These are phyloP conservation scores for Eupeodes corollae DNA, from an alignment of 1,140 invertebrate species.

Conservation along the genomic window DNA sequence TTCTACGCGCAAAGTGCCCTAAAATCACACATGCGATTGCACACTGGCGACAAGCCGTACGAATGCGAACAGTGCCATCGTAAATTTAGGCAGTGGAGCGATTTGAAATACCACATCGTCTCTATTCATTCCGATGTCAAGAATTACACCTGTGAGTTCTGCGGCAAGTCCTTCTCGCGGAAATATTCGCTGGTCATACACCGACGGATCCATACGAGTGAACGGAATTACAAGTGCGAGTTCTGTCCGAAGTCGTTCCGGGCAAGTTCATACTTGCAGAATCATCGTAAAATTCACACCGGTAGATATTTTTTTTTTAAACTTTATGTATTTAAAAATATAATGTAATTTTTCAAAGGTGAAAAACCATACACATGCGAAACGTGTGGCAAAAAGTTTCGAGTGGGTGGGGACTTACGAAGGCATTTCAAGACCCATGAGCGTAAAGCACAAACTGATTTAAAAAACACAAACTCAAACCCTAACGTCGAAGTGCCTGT, in stretches of 20 bases:
- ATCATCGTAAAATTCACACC: slow-evolving; percentile 84
- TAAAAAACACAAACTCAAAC: too few species aligned
- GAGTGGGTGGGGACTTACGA: slow-evolving; percentile 77
- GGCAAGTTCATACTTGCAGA: slow-evolving; percentile 72
- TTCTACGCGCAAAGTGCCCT: slow-evolving; percentile 70
- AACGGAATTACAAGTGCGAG: slow-evolving; percentile 79
- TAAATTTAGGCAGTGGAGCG: slow-evolving; percentile 75
- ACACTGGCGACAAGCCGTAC: slow-evolving; percentile 69
- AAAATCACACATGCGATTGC: slow-evolving; percentile 59
- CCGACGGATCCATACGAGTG: slow-evolving; percentile 78
- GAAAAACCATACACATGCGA: slow-evolving; percentile 69
- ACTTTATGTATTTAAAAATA: not conserved
- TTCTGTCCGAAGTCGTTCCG: slow-evolving; percentile 71
- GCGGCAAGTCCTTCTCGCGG: slow-evolving; percentile 82
- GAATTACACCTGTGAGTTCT: slow-evolving; percentile 81
- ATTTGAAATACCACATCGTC: slow-evolving; percentile 79
- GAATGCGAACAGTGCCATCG: slow-evolving; percentile 63
- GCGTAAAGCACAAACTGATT: slow-evolving; percentile 9
- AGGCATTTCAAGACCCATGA: slow-evolving; percentile 72
- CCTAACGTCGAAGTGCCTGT: too few species aligned
- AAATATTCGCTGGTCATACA: slow-evolving; percentile 90
- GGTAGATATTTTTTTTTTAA: slow-evolving; percentile 36
- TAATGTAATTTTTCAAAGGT: slow-evolving; percentile 21
- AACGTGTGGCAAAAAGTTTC: slow-evolving; percentile 70
- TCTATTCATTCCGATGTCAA: slow-evolving; percentile 70